Evolutionary conservation across 2,113 vertebrate genomes (phyloP).

Genomic region (Vidua macroura): DNA sequence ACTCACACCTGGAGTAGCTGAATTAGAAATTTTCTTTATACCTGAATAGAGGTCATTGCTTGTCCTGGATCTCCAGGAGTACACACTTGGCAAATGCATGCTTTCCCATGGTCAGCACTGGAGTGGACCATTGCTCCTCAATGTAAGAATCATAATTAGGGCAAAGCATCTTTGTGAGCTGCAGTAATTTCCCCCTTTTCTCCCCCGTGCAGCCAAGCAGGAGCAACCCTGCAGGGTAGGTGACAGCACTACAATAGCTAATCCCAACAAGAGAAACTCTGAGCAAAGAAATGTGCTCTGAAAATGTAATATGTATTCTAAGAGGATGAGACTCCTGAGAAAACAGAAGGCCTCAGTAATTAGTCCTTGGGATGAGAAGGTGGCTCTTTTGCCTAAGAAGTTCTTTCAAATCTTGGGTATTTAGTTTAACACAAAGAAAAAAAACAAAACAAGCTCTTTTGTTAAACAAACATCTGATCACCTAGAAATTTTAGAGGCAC

Average conservation of each 20-base stretch:
- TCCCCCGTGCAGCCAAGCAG: not conserved
- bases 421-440: conserved; percentile 42
- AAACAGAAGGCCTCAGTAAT: conserved; percentile 12
- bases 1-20: not conserved
- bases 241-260: conserved; percentile 37
- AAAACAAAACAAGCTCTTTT: not conserved
- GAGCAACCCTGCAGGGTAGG: not conserved
- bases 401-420: conserved; percentile 14
- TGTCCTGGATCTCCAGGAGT: not conserved
- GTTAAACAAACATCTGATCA: conserved; percentile 5
- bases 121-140: not conserved
- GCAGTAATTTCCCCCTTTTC: not conserved
- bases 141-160: not conserved
- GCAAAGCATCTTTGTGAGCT: not conserved
- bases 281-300: not conserved
- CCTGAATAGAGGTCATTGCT: not conserved
- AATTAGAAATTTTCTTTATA: not conserved
- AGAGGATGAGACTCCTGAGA: conserved; percentile 1
- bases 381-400: not conserved
- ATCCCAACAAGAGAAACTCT: conserved; percentile 19
- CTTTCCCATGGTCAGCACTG: not conserved
- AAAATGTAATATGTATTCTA: conserved; percentile 31
- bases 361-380: not conserved
- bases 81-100: not conserved
- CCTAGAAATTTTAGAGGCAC: not conserved